Conservation (phyloP, 2,888 invertebrate genomes). For the Euplexia lucipara region DNA sequence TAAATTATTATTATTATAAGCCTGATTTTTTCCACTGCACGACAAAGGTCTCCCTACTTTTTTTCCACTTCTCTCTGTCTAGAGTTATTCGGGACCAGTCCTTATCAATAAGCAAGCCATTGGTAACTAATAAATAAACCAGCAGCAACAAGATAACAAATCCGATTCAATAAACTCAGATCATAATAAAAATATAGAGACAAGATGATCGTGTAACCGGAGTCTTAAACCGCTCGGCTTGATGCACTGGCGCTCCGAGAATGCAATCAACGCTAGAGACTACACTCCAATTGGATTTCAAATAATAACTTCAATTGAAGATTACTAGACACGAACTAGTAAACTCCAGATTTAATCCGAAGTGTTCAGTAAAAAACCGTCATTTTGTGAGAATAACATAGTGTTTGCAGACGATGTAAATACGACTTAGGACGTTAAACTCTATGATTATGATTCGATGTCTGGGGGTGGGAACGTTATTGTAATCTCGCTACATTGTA, state of each 20-base stretch:
- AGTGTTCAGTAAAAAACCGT: conserved; percentile 47
- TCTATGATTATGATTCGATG: conserved; percentile 30
- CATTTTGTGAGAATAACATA: conserved; percentile 42
- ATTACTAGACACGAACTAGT: conserved; percentile 45
- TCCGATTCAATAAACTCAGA: conserved; percentile 32
- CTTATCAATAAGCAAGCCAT: too few species aligned
- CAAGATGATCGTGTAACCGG: conserved; percentile 39
- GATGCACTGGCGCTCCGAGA: conserved; percentile 45
- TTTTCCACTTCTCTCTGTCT: too few species aligned
- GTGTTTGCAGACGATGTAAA: conserved; percentile 23
- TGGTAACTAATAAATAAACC: conserved; percentile 1
- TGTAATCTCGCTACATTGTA: conserved; percentile 41
- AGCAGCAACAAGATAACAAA: conserved; percentile 6
- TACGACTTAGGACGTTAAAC: conserved; percentile 29
- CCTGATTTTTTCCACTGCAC: too few species aligned
- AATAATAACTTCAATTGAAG: conserved; percentile 56
- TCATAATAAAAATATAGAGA: conserved; percentile 42
- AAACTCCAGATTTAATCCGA: conserved; percentile 45
- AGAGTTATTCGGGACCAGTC: too few species aligned
- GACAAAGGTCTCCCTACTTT: too few species aligned
- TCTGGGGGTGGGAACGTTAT: conserved; percentile 30
- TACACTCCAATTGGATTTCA: conserved; percentile 68
- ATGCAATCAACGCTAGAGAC: conserved; percentile 66
- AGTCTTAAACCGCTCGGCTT: conserved; percentile 35
- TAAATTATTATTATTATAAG: too few species aligned